Evolutionary conservation across 2,888 invertebrate genomes (phyloP).

Genomic region (Pyralis farinalis): DNA sequence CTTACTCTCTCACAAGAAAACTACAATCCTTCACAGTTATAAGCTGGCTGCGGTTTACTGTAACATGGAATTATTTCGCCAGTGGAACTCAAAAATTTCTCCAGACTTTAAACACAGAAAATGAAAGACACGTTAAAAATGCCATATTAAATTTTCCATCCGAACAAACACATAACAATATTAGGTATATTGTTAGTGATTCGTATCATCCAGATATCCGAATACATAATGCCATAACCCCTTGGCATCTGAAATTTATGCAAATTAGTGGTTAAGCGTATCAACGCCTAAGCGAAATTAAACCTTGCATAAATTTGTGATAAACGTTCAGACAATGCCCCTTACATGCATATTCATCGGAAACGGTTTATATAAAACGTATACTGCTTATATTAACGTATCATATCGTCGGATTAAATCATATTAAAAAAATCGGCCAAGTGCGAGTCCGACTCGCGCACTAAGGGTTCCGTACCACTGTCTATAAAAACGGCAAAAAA

Average conservation of each 20-base stretch:
- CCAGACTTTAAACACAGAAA: too few species aligned
- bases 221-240: conserved; percentile 3
- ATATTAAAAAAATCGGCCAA: too few species aligned
- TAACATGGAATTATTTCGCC: too few species aligned
- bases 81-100: too few species aligned
- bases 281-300: conserved; percentile 8
- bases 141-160: not conserved
- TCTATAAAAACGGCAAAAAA: too few species aligned
- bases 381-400: conserved; percentile 6
- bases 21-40: too few species aligned
- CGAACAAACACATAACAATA: too few species aligned
- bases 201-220: not conserved
- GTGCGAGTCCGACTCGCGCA: too few species aligned
- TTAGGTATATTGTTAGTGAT: not conserved
- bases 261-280: conserved; percentile 8
- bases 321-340: conserved; percentile 17
- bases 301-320: conserved; percentile 19
- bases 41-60: too few species aligned
- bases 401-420: too few species aligned
- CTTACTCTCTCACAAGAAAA: too few species aligned
- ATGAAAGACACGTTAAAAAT: not conserved
- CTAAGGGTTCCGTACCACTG: too few species aligned
- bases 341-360: conserved; percentile 22
- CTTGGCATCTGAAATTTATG: conserved; percentile 8
- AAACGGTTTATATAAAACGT: conserved; percentile 5